Evolutionary conservation across 2,797 vertebrate genomes (phyloP).

Genomic region (Enteromius radiatus): DNA sequence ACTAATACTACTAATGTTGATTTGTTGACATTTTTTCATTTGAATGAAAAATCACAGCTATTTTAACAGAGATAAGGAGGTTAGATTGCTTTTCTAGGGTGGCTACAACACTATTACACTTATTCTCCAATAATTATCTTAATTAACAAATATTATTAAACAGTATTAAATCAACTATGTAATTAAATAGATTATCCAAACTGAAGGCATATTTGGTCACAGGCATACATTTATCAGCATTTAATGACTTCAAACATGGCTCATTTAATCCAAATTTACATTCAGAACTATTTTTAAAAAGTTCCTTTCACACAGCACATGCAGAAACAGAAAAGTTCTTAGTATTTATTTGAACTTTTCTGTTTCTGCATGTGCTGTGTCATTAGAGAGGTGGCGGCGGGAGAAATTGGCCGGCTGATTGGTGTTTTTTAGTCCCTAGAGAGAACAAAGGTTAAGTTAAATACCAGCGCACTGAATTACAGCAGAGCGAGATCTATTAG

Average conservation of each 20-base stretch:
- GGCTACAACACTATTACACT: neutral
- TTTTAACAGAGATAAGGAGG: neutral
- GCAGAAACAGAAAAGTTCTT: neutral
- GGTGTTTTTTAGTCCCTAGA: slow-evolving; percentile 52
- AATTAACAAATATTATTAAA: neutral
- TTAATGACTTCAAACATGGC: neutral
- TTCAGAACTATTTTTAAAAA: neutral
- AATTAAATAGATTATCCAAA: neutral
- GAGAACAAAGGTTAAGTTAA: slow-evolving; percentile 75
- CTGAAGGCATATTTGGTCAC: neutral
- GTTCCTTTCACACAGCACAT: neutral
- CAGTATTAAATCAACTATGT: neutral
- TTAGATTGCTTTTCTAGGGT: neutral
- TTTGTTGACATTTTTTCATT: neutral
- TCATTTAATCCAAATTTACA: slow-evolving; percentile 2
- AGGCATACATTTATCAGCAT: neutral
- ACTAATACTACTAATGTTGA: neutral
- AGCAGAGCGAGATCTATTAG: slow-evolving; percentile 65
- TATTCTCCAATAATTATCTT: neutral
- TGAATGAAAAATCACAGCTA: neutral
- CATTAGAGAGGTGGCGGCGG: neutral
- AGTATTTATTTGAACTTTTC: slow-evolving; percentile 11
- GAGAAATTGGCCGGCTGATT: slow-evolving; percentile 56
- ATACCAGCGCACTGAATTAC: slow-evolving; percentile 69
- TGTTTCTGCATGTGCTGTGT: slow-evolving; percentile 4